Conservation (phyloP, 2,888 invertebrate genomes). For the Leptopilina drosophilae region DNA sequence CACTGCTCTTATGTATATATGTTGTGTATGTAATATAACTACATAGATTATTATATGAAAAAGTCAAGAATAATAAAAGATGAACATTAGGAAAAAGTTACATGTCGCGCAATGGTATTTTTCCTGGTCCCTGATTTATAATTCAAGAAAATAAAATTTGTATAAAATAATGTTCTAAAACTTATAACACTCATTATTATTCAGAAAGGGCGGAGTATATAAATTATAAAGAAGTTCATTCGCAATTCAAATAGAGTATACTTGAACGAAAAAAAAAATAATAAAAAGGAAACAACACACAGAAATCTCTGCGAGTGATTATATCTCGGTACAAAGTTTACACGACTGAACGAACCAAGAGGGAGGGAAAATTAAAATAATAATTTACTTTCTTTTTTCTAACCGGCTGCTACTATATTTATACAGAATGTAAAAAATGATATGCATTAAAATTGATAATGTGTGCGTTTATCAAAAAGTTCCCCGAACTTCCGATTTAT, state of each 20-base stretch:
- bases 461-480: background rate
- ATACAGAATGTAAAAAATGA: no score
- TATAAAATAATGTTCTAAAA: conserved; percentile 14
- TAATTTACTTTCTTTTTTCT: conserved; percentile 21
- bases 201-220: conserved; percentile 17
- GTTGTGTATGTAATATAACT: no score
- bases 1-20: no score
- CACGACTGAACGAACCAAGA: background rate
- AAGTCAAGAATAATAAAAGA: no score
- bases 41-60: no score
- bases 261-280: background rate
- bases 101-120: background rate
- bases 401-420: no score
- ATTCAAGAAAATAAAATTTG: conserved; percentile 1
- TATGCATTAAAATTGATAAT: conserved; percentile 9
- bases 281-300: background rate
- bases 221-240: conserved; percentile 17
- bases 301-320: conserved; percentile 20
- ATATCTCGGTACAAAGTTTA: conserved; percentile 26
- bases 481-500: background rate
- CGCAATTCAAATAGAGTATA: conserved; percentile 22
- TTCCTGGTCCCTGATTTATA: background rate
- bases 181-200: conserved; percentile 5
- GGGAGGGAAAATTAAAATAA: conserved; percentile 28
- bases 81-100: no score